These are phyloP conservation scores for Anguilla megastoma DNA, from an alignment of 2,797 vertebrate species.

Conservation along the genomic window DNA sequence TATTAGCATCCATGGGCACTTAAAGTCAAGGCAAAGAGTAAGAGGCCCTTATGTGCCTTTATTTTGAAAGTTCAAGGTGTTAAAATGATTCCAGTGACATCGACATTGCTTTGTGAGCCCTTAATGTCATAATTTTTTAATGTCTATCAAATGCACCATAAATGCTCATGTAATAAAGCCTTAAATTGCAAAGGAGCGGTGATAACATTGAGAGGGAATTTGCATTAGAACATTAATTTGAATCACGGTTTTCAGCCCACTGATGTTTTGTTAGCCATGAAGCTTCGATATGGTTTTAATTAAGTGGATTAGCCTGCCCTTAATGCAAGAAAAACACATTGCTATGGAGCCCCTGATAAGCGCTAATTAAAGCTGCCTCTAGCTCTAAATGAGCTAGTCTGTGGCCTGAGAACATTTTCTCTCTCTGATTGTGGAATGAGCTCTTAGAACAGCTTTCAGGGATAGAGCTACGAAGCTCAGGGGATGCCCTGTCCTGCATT, in stretches of 20 bases:
- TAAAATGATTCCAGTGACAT: neutral
- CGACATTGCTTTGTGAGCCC: neutral
- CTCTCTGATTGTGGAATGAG: constrained; percentile 5
- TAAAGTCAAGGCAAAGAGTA: neutral
- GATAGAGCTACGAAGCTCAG: neutral
- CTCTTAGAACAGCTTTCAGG: neutral
- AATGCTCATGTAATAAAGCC: constrained; percentile 6
- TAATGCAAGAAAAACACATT: constrained; percentile 24
- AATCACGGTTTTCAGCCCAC: constrained; percentile 4
- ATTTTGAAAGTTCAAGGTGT: constrained; percentile 15
- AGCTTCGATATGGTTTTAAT: constrained; percentile 32
- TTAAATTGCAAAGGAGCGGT: neutral
- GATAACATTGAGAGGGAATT: neutral
- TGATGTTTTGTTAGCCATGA: constrained; percentile 24
- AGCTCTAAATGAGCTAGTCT: constrained; percentile 22
- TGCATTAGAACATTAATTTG: neutral
- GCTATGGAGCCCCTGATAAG: constrained; percentile 7
- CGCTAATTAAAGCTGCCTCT: constrained; percentile 33
- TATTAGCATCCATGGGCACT: constrained; percentile 27
- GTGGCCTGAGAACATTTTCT: neutral
- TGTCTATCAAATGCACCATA: neutral
- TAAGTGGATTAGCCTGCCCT: constrained; percentile 28
- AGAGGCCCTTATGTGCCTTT: constrained; percentile 13
- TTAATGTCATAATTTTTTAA: neutral
- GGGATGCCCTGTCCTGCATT: neutral